Conservation (phyloP, 30 jellyfish, hydroid and myxozoan genomes). For the Kudoa iwatai region DNA sequence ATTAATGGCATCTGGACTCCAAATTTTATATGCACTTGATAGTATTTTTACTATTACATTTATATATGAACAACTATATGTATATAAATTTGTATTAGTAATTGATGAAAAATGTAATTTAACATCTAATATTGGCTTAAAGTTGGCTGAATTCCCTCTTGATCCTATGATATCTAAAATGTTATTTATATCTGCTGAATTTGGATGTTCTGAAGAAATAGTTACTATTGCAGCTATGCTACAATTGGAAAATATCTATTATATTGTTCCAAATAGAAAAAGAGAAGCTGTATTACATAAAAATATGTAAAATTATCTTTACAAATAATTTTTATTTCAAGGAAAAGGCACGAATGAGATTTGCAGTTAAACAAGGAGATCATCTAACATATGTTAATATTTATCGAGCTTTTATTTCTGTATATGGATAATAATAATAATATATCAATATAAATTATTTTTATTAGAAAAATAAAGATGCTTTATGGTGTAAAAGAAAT, state of each 20-base stretch:
- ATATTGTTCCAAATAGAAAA: slow-evolving; percentile 11
- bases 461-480: slow-evolving; percentile 10
- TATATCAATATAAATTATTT: too few relatives aligned
- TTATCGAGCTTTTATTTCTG: slow-evolving; percentile 31
- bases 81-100: slow-evolving; percentile 9
- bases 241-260: slow-evolving; percentile 35
- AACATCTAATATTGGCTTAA: slow-evolving; percentile 51
- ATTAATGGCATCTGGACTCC: slow-evolving; percentile 64
- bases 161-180: slow-evolving; percentile 63
- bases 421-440: too few relatives aligned
- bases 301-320: too few relatives aligned
- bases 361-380: slow-evolving; percentile 69
- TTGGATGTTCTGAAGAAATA: slow-evolving; percentile 79
- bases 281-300: slow-evolving; percentile 7
- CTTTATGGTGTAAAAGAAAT: slow-evolving; percentile 70
- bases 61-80: too few relatives aligned
- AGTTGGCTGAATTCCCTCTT: slow-evolving; percentile 85
- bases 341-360: slow-evolving; percentile 26
- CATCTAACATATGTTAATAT: slow-evolving; percentile 58
- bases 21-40: slow-evolving; percentile 41
- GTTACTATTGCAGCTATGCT: slow-evolving; percentile 60
- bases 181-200: slow-evolving; percentile 42
- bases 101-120: slow-evolving; percentile 15
- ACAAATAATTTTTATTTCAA: too few relatives aligned
- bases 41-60: slow-evolving; percentile 6